Evolutionary conservation across 2,113 vertebrate species (phyloP).

Genomic region (Tauraco erythrolophus): DNA sequence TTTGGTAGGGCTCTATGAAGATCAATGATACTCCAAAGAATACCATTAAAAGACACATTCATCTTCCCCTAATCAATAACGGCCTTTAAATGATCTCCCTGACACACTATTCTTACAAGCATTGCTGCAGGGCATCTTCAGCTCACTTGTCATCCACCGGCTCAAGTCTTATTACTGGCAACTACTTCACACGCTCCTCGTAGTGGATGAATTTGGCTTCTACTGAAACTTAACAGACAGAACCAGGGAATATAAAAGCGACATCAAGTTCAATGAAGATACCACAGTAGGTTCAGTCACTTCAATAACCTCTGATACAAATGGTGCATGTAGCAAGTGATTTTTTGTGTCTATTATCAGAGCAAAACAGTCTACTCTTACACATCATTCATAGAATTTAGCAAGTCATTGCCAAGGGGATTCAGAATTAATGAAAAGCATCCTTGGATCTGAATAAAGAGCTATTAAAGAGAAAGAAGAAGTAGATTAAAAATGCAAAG

Average conservation of each 20-base stretch:
- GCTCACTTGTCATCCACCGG: conserved; percentile 38
- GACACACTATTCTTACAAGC: conserved; percentile 46
- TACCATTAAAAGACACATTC: conserved; percentile 72
- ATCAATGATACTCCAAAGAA: conserved; percentile 72
- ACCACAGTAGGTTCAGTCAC: not conserved
- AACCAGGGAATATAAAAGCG: not conserved
- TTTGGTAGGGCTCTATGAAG: conserved; percentile 62
- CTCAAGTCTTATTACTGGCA: conserved; percentile 38
- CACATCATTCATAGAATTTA: not conserved
- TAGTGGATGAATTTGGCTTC: conserved; percentile 4
- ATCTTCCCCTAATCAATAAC: conserved; percentile 76
- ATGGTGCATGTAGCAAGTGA: not conserved
- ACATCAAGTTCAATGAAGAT: not conserved
- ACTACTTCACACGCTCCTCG: not conserved
- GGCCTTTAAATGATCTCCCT: conserved; percentile 59
- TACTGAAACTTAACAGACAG: conserved; percentile 16
- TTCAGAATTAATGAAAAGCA: conserved; percentile 11
- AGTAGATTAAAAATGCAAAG: not conserved
- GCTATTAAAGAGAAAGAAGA: not conserved
- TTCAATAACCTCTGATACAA: not conserved
- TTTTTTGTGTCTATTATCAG: not conserved
- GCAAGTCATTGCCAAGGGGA: not conserved
- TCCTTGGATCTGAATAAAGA: conserved; percentile 4
- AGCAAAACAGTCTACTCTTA: not conserved
- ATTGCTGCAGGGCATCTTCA: conserved; percentile 14